phyloP scores from a whole-genome alignment of 2,113 vertebrate species.

The Clinocottus analis region DNA sequence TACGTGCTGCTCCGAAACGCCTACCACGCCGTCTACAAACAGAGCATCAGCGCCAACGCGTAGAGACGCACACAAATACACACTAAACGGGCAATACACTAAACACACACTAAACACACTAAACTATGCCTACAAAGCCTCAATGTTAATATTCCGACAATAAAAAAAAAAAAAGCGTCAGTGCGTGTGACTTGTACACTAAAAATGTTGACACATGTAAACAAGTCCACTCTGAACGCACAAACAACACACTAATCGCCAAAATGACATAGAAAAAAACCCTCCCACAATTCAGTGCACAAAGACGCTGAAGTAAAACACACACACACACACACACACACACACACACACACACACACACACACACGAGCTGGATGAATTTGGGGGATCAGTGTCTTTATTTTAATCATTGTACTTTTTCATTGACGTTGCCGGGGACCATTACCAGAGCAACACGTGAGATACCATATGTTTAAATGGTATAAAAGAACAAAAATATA shows the following conservation, averaged over 20 bases:
- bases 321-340: conserved; percentile 9
- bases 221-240: not conserved
- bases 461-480: conserved; percentile 64
- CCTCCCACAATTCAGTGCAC: conserved; percentile 11
- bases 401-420: conserved; percentile 65
- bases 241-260: conserved; percentile 19
- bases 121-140: conserved; percentile 50
- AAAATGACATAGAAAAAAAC: not conserved
- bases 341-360: not conserved
- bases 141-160: conserved; percentile 16
- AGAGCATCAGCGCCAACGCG: conserved; percentile 94
- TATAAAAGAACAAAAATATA: conserved; percentile 77
- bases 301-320: conserved; percentile 20
- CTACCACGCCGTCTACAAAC: conserved; percentile 99
- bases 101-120: conserved; percentile 53
- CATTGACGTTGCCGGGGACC: conserved; percentile 72
- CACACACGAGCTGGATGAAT: conserved; percentile 64
- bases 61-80: conserved; percentile 66
- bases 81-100: conserved; percentile 58
- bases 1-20: conserved; percentile 98
- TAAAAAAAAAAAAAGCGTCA: not conserved
- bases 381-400: conserved; percentile 73
- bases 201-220: not conserved
- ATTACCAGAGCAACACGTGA: conserved; percentile 60
- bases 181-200: not conserved